phyloP scores from a whole-genome alignment of 1,140 invertebrate genomes.

The Triops longicaudatus region DNA sequence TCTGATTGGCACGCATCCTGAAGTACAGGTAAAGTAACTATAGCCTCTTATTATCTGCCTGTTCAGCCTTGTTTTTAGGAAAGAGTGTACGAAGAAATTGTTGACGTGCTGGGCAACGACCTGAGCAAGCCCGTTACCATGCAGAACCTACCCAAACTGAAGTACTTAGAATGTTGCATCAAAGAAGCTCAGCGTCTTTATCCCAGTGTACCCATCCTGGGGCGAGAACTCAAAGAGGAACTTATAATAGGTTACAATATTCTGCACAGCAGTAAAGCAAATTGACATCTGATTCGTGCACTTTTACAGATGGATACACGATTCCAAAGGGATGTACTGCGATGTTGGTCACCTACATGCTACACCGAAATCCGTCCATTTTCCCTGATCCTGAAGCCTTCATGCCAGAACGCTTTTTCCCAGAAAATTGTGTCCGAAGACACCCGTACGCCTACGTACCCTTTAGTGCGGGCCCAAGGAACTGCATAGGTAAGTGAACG shows the following conservation, averaged over 20 bases:
- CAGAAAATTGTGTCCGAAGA: constrained; percentile 46
- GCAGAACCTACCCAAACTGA: constrained; percentile 46
- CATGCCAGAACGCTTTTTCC: constrained; percentile 45
- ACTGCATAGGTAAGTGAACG: constrained; percentile 54
- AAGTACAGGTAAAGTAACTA: constrained; percentile 41
- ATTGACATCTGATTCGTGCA: constrained; percentile 3
- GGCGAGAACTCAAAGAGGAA: neutral
- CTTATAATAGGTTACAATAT: no score
- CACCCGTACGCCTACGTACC: constrained; percentile 60
- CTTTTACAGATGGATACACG: constrained; percentile 12
- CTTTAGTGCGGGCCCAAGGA: constrained; percentile 65
- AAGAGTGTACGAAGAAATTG: constrained; percentile 40
- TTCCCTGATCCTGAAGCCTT: constrained; percentile 57
- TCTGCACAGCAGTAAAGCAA: neutral
- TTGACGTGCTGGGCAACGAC: constrained; percentile 43
- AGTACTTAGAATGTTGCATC: constrained; percentile 56
- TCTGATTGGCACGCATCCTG: constrained; percentile 43
- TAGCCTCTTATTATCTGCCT: neutral
- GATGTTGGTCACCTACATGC: constrained; percentile 43
- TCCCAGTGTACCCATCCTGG: constrained; percentile 44
- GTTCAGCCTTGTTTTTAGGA: constrained; percentile 25
- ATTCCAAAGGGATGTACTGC: constrained; percentile 43
- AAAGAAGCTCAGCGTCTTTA: constrained; percentile 56
- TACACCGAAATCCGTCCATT: constrained; percentile 41
- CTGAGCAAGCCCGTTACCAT: constrained; percentile 44